Evolutionary conservation across 1,140 invertebrate species (phyloP).

Genomic region (Aphis craccivora): DNA sequence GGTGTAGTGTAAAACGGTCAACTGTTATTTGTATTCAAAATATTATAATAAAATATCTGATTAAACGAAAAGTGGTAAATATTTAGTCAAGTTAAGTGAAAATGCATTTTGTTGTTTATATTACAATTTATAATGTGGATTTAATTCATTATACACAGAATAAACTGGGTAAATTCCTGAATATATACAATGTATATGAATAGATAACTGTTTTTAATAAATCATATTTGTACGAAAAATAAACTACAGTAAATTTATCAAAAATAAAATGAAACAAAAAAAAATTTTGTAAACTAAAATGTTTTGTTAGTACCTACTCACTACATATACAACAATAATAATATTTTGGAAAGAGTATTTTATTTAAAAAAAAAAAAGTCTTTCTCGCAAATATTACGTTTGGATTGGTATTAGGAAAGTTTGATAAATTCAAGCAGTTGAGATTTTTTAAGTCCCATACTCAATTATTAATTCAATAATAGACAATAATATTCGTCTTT

Average conservation of each 20-base stretch:
- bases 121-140: constrained; percentile 10
- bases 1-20: background rate
- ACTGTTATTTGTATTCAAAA: background rate
- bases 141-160: background rate
- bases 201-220: background rate
- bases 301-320: background rate
- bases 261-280: background rate
- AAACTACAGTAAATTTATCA: background rate
- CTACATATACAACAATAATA: background rate
- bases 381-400: background rate
- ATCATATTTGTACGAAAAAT: background rate
- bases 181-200: constrained; percentile 1
- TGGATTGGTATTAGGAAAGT: background rate
- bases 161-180: background rate
- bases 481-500: background rate
- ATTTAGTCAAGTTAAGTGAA: background rate
- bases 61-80: background rate
- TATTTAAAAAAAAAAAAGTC: background rate
- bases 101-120: background rate
- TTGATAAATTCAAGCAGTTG: background rate
- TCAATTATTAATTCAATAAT: background rate
- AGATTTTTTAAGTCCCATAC: background rate
- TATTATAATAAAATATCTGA: background rate
- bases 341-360: background rate
- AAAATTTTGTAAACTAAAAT: background rate